A percentile compares a stretch with the other conserved stretches of the same genome.
These are phyloP conservation scores for Volucella inflata DNA, from an alignment of 2,888 invertebrate species.

Conservation along the genomic window DNA sequence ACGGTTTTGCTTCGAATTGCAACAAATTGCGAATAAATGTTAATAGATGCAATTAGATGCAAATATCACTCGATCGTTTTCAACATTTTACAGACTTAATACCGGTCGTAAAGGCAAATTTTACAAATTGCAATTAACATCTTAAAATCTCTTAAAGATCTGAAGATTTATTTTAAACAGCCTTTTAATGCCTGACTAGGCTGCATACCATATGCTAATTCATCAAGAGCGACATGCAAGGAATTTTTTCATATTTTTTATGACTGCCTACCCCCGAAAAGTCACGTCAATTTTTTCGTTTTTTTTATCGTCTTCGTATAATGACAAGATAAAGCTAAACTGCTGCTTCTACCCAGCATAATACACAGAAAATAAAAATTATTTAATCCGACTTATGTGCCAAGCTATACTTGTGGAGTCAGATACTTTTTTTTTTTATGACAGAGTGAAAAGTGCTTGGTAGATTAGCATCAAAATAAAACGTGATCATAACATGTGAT, in stretches of 20 bases:
- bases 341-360: background rate
- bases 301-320: constrained; percentile 10
- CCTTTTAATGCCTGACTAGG: too few species aligned
- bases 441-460: constrained; percentile 25
- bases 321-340: constrained; percentile 34
- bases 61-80: too few species aligned
- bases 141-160: background rate
- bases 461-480: constrained; percentile 31
- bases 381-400: constrained; percentile 8
- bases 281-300: constrained; percentile 37
- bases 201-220: too few species aligned
- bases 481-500: constrained; percentile 38
- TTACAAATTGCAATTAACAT: background rate
- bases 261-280: constrained; percentile 20
- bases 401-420: background rate
- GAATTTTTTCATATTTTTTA: constrained; percentile 1
- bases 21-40: too few species aligned
- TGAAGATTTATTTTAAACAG: constrained; percentile 7
- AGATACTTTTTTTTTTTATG: background rate
- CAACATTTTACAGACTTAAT: background rate
- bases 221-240: too few species aligned
- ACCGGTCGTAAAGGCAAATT: background rate
- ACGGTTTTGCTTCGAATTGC: too few species aligned
- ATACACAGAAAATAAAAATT: constrained; percentile 9
- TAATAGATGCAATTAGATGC: too few species aligned